Percentiles rank a stretch among this genome's conserved stretches.
Conservation (phyloP, 1,140 invertebrate species). For the Gonioctena quinquepunctata region DNA sequence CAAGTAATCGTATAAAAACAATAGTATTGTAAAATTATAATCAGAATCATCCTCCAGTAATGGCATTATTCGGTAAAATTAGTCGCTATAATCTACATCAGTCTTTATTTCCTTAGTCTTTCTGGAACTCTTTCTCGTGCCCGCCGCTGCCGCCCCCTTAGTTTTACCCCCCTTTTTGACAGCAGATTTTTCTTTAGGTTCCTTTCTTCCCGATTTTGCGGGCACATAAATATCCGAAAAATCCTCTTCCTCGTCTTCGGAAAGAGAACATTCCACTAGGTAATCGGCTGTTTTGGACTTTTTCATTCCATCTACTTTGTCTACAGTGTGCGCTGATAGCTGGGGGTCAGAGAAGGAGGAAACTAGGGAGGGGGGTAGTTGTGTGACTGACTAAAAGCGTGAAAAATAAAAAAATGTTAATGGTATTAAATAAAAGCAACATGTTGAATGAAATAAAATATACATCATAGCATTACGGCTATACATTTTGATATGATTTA, state of each 20-base stretch:
- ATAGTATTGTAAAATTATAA: too few species aligned
- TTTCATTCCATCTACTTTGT: neutral
- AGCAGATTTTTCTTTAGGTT: neutral
- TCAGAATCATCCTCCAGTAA: too few species aligned
- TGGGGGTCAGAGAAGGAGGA: neutral
- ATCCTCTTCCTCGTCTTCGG: neutral
- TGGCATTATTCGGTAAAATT: neutral
- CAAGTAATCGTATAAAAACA: too few species aligned
- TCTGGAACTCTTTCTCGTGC: constrained; percentile 21
- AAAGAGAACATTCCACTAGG: neutral
- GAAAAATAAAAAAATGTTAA: constrained; percentile 18
- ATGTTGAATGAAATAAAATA: neutral
- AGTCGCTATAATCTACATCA: constrained; percentile 28
- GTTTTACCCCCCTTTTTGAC: neutral
- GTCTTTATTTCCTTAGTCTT: constrained; percentile 26
- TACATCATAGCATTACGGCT: neutral
- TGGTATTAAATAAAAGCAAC: neutral
- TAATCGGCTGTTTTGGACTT: neutral
- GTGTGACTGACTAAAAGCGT: constrained; percentile 19
- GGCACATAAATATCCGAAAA: neutral
- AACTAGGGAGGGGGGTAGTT: neutral
- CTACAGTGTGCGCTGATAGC: neutral
- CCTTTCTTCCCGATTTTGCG: neutral
- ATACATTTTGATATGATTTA: neutral
- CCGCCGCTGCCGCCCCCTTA: neutral